Conservation (phyloP, 1,140 invertebrate genomes). For the Bombus polaris region DNA sequence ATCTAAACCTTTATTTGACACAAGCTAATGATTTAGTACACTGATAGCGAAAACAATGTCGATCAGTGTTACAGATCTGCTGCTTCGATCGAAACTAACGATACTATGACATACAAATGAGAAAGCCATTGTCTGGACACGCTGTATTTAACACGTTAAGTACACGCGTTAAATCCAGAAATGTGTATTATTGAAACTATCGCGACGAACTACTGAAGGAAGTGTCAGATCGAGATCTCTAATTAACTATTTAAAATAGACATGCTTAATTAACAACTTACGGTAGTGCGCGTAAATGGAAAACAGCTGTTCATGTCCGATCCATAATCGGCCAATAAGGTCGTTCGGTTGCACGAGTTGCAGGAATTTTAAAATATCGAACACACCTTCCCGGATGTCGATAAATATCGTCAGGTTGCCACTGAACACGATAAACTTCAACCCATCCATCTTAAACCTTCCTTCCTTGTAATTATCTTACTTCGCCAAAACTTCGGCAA, state of each 20-base stretch:
- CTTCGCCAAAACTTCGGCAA: background rate
- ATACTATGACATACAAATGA: no score
- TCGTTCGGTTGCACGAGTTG: constrained; percentile 27
- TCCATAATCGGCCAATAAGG: constrained; percentile 37
- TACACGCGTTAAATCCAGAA: no score
- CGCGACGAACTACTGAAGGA: background rate
- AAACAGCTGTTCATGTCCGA: constrained; percentile 34
- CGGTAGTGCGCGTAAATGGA: background rate
- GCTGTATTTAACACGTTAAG: no score
- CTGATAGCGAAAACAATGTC: no score
- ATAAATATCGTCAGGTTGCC: constrained; percentile 36
- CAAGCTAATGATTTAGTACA: no score
- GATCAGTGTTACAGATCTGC: no score
- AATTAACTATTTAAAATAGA: background rate
- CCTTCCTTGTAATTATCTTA: no score
- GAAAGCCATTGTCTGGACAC: no score
- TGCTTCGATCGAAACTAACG: no score
- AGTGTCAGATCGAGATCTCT: background rate
- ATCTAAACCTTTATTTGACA: no score
- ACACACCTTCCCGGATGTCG: constrained; percentile 45
- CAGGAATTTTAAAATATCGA: constrained; percentile 54
- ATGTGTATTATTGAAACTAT: background rate
- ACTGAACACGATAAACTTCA: no score
- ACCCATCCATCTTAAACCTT: background rate
- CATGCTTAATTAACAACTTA: background rate